These are phyloP conservation scores for Anguilla rostrata DNA, from an alignment of 2,113 vertebrate genomes.

Conservation along the genomic window DNA sequence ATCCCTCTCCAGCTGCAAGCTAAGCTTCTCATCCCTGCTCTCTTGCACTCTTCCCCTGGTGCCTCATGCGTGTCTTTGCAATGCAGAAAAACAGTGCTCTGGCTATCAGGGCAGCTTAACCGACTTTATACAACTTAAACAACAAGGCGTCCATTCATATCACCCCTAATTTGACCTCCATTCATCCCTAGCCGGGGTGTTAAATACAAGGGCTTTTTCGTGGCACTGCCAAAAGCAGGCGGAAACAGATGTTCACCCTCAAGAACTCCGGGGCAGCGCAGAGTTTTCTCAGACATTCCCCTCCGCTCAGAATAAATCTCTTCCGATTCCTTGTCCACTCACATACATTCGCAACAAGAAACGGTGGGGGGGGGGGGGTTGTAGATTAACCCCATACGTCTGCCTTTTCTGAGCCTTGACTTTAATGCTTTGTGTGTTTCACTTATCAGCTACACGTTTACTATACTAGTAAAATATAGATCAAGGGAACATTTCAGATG, in stretches of 20 bases:
- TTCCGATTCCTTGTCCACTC: not conserved
- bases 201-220: not conserved
- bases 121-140: not conserved
- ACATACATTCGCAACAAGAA: not conserved
- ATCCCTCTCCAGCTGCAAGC: conserved; percentile 14
- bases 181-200: not conserved
- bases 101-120: not conserved
- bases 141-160: not conserved
- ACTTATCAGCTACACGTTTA: not conserved
- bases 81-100: not conserved
- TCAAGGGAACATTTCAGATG: not conserved
- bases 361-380: not conserved
- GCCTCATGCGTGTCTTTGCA: not conserved
- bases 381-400: not conserved
- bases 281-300: not conserved
- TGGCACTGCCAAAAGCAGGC: not conserved
- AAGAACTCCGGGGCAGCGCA: not conserved
- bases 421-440: not conserved
- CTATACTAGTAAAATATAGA: not conserved
- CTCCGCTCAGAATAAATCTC: not conserved
- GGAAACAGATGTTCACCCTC: not conserved
- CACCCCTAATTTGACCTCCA: conserved; percentile 7
- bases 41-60: not conserved
- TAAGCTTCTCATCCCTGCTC: not conserved
- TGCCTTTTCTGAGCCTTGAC: not conserved